Conservation (phyloP, 1,140 invertebrate genomes). For the Venturia canescens region DNA sequence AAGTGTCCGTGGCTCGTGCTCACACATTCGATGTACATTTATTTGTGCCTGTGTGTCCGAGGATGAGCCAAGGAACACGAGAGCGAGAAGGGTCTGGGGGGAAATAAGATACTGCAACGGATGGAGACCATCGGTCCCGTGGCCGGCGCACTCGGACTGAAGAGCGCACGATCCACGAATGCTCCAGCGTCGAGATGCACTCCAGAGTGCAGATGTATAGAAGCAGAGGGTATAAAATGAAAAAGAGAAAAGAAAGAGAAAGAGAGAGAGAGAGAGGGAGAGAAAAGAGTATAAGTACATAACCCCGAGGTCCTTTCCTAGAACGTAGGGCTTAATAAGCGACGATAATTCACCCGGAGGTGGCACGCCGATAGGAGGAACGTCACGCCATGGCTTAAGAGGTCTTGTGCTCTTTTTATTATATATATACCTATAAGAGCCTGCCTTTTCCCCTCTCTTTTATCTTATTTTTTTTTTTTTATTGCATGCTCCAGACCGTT, state of each 20-base stretch:
- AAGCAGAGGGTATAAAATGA: no score
- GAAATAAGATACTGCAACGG: constrained; percentile 26
- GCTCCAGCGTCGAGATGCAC: constrained; percentile 41
- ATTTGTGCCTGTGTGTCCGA: background rate
- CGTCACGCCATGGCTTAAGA: constrained; percentile 48
- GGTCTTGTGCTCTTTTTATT: constrained; percentile 2
- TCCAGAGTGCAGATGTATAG: background rate
- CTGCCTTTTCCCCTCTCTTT: background rate
- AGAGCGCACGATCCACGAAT: constrained; percentile 54
- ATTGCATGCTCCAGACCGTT: background rate
- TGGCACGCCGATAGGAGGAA: constrained; percentile 57
- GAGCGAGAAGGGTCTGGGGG: background rate
- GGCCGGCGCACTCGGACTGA: constrained; percentile 3
- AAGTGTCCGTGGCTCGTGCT: constrained; percentile 3
- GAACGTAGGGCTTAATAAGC: constrained; percentile 60
- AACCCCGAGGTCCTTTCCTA: constrained; percentile 60
- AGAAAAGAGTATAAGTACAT: constrained; percentile 51
- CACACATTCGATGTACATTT: background rate
- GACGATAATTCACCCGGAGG: constrained; percentile 58
- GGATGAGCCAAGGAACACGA: background rate
- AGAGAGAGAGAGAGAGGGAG: background rate
- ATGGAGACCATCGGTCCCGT: constrained; percentile 2
- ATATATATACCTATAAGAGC: background rate
- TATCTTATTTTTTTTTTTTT: constrained; percentile 6
- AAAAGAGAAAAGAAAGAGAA: background rate